Percentiles rank a stretch among this genome's conserved stretches.
phyloP scores from a whole-genome alignment of 2,888 invertebrate genomes.

The Apamea monoglypha region DNA sequence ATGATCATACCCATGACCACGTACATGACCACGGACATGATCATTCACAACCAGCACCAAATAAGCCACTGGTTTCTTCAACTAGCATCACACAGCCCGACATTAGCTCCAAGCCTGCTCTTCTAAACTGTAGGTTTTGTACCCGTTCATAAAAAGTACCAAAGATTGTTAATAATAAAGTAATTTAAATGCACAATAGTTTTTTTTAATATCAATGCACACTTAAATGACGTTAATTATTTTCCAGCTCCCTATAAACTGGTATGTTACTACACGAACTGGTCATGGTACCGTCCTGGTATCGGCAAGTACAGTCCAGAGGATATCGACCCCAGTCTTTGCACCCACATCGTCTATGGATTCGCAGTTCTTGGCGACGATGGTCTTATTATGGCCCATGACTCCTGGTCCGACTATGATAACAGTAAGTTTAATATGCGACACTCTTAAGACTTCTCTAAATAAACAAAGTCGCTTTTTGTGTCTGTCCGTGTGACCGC shows the following conservation, averaged over 20 bases:
- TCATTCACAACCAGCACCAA: conserved; percentile 59
- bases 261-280: conserved; percentile 97
- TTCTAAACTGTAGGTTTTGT: conserved; percentile 79
- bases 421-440: conserved; percentile 91
- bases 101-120: conserved; percentile 75
- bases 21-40: conserved; percentile 50
- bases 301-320: conserved; percentile 95
- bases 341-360: conserved; percentile 98
- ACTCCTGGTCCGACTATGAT: conserved; percentile 97
- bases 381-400: conserved; percentile 95
- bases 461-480: background rate
- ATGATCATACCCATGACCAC: conserved; percentile 50
- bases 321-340: conserved; percentile 95
- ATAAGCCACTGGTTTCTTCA: conserved; percentile 76
- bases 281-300: conserved; percentile 97
- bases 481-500: background rate
- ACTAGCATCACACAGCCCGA: conserved; percentile 77
- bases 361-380: conserved; percentile 97
- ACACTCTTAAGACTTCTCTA: background rate
- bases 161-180: conserved; percentile 16
- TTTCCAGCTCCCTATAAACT: conserved; percentile 94
- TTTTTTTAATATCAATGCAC: background rate
- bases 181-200: conserved; percentile 1
- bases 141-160: conserved; percentile 59
- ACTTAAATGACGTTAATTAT: conserved; percentile 16